Percentiles rank a stretch among this genome's conserved stretches.
phyloP scores from a whole-genome alignment of 2,113 vertebrate species.

The Emydocephalus ijimae region DNA sequence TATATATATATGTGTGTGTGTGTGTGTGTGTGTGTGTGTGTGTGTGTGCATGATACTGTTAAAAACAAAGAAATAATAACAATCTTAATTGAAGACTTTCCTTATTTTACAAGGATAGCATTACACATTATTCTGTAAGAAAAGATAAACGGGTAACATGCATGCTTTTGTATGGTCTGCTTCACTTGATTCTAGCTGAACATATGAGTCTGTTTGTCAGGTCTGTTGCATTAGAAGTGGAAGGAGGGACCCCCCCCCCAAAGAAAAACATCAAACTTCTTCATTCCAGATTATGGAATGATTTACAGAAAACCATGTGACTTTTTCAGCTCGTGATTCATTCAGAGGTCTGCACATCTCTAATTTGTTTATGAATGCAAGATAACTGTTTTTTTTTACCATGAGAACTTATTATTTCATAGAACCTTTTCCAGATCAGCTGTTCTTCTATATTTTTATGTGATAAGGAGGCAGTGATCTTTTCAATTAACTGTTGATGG shows the following conservation, averaged over 20 bases:
- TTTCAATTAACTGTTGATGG: not conserved
- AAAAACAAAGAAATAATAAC: not conserved
- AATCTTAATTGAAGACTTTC: no score
- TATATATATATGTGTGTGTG: no score
- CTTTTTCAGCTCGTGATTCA: not conserved
- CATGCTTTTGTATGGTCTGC: not conserved
- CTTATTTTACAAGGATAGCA: not conserved
- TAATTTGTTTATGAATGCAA: constrained; percentile 8
- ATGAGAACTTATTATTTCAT: not conserved
- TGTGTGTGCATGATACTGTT: no score
- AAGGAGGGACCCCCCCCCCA: not conserved
- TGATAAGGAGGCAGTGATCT: fast-evolving
- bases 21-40: no score
- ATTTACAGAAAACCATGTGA: not conserved
- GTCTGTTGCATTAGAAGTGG: not conserved
- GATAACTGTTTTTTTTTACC: not conserved
- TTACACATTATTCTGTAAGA: not conserved
- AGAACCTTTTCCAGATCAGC: not conserved
- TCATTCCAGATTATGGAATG: not conserved
- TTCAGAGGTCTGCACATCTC: not conserved
- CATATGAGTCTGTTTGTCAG: not conserved
- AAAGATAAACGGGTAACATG: not conserved
- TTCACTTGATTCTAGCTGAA: not conserved
- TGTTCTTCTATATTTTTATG: fast-evolving
- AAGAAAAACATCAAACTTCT: not conserved